Conservation (phyloP, 1,140 invertebrate genomes). For the Pantala flavescens region DNA sequence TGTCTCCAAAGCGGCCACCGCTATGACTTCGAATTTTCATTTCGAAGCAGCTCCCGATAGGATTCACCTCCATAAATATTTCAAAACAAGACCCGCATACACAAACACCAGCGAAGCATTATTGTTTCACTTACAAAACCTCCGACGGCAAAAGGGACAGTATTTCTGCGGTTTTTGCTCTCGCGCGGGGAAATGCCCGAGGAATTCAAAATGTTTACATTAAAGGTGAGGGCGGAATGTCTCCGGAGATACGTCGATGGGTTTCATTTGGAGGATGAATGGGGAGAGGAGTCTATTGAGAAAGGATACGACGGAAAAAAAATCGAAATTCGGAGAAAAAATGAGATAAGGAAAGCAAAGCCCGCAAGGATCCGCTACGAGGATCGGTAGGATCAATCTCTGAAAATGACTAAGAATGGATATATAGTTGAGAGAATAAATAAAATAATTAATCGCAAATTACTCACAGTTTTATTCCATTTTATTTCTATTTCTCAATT, state of each 20-base stretch:
- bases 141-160: not conserved
- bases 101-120: not conserved
- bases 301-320: too few relatives aligned
- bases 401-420: too few relatives aligned
- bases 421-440: too few relatives aligned
- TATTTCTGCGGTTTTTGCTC: constrained; percentile 2
- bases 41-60: not conserved
- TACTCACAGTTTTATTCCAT: too few relatives aligned
- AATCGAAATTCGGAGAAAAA: too few relatives aligned
- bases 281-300: too few relatives aligned
- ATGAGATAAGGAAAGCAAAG: too few relatives aligned
- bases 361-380: too few relatives aligned
- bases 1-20: constrained; percentile 1
- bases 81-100: not conserved
- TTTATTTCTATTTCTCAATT: too few relatives aligned
- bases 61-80: not conserved
- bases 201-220: constrained; percentile 7
- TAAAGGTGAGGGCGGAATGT: not conserved
- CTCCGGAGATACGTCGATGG: not conserved
- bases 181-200: not conserved
- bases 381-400: too few relatives aligned
- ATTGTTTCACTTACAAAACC: constrained; percentile 8
- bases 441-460: too few relatives aligned
- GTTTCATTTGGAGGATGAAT: not conserved
- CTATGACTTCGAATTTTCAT: constrained; percentile 7